Conservation (phyloP, 2,113 vertebrate genomes). For the Piaya cayana region DNA sequence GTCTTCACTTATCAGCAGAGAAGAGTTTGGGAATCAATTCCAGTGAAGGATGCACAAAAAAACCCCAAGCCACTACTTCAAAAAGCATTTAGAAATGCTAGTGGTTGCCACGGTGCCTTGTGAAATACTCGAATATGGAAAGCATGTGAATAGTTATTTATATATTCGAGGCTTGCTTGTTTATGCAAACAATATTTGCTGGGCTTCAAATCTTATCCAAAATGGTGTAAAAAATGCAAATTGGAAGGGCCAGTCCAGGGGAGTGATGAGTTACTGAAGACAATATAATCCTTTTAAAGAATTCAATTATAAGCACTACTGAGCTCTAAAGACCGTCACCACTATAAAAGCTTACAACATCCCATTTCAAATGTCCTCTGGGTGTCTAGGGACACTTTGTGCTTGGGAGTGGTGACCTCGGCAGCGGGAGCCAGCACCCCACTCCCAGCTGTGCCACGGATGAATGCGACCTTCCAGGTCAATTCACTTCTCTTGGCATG, state of each 20-base stretch:
- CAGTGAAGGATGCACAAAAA: conserved; percentile 49
- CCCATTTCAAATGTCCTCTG: neutral
- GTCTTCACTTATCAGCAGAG: conserved; percentile 82
- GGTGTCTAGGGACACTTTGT: neutral
- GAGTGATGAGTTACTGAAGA: neutral
- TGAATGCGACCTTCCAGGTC: conserved; percentile 11
- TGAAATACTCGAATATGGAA: conserved; percentile 49
- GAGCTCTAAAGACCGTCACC: neutral
- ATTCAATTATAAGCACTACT: neutral
- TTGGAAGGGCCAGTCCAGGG: neutral
- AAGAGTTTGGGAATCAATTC: conserved; percentile 75
- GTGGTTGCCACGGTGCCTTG: neutral
- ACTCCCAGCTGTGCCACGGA: neutral
- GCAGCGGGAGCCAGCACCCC: neutral
- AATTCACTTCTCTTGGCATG: conserved; percentile 2
- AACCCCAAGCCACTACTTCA: neutral
- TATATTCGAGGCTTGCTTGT: neutral
- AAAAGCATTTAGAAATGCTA: neutral
- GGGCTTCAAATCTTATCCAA: neutral
- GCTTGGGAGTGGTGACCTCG: neutral
- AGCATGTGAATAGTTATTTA: conserved; percentile 7
- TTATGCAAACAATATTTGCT: neutral
- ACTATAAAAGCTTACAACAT: neutral
- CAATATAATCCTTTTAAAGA: neutral
- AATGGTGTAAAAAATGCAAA: neutral